Base-by-base conservation (phyloP, 2,888 invertebrate species). In the Cybosia mesomella region DNA sequence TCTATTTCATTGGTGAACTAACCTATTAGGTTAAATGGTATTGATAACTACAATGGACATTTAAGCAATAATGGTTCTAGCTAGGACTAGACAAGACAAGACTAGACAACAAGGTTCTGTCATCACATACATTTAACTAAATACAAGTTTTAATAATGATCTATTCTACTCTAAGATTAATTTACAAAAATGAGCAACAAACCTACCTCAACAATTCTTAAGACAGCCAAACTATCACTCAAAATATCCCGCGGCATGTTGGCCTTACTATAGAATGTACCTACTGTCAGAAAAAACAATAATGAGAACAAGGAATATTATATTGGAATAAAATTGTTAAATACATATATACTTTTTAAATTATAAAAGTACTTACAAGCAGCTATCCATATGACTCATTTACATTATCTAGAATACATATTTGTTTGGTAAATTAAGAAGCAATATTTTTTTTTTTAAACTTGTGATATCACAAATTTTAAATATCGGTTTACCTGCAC, bases 211-310 rank as follows among this genome's bases (percentile, higher is more conserved):
- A 96, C 92, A 85, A 96, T 95, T 84, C 95, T 95, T 76, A 96
- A 91, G 76, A 96, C 95, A 79, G 96, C 95, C 83, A 97, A 92
- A 89, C 96, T 96, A 85, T 97, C 96, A 86, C 95, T 96, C 79
- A 97, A 95, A 84, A 97, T 95, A 93, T 97, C 96, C 84, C 96
- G 95, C 78, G 97, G 96, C 95, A 97, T 96, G 77, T 64, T 85
- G 77, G 61, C 72, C 72, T 75, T 64, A 72, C 67, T 73, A 72
- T 74, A 71, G 79, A 79, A 78, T 73, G 69, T 73, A 80, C 71
- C 79, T 77, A 75, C 79, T 79, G 75, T 43, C 58, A 72, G 63
- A 78, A 73, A 80, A 72, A 65, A 34, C 2, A 68, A 64, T 22
- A 58, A 18, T 64, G 9, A 65, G 74, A 49, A 72, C 36, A 68